phyloP scores from a whole-genome alignment of 2,888 invertebrate species.

The Conops quadrifasciatus region DNA sequence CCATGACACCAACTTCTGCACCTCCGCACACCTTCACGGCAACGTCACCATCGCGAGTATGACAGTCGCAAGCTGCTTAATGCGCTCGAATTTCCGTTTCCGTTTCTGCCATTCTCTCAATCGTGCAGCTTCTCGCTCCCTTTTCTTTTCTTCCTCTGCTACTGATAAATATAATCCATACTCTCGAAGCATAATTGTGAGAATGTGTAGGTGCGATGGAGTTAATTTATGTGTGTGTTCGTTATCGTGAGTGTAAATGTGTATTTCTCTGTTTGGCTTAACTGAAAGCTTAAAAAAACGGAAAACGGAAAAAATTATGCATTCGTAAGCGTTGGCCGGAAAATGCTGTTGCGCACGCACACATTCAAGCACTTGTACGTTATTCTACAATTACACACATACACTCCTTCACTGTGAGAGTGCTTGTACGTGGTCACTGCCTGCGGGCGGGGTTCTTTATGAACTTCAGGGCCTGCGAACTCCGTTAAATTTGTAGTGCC shows the following conservation, averaged over 20 bases:
- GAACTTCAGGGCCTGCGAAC: conserved; percentile 1
- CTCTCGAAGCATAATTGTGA: no score
- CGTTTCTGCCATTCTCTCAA: background rate
- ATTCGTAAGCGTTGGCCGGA: background rate
- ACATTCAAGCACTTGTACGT: no score
- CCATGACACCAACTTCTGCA: conserved; percentile 25
- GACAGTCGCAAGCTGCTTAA: conserved; percentile 22
- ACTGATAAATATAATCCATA: background rate
- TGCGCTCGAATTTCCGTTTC: conserved; percentile 20
- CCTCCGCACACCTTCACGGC: conserved; percentile 11
- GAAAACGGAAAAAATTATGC: conserved; percentile 1
- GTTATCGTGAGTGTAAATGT: background rate
- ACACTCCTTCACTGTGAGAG: background rate
- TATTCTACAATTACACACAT: conserved; percentile 10
- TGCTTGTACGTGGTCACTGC: background rate
- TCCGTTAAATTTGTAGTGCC: background rate
- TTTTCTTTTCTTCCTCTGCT: background rate
- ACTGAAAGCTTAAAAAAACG: no score
- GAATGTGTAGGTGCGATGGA: no score
- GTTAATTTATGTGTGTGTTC: background rate
- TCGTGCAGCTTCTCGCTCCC: background rate
- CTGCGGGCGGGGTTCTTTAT: background rate
- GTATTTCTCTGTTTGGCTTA: no score
- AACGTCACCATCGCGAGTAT: background rate
- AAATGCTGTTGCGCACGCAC: background rate